These are phyloP conservation scores for Melanotaenia duboulayi DNA, from an alignment of 2,113 vertebrate species.

Conservation along the genomic window DNA sequence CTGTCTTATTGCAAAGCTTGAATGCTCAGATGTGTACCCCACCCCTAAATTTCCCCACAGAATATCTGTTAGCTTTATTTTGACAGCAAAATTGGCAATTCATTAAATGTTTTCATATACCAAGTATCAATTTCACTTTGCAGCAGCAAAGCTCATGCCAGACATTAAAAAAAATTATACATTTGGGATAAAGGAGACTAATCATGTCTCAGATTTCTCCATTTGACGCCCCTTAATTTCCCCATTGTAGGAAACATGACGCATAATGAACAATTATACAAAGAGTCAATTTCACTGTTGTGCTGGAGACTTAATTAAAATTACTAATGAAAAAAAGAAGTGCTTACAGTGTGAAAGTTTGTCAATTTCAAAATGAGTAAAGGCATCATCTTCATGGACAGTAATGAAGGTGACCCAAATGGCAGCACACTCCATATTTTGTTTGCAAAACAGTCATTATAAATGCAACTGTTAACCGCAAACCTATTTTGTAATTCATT, in stretches of 20 bases:
- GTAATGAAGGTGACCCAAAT: conserved; percentile 81
- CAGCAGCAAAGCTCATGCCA: conserved; percentile 73
- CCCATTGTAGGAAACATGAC: conserved; percentile 84
- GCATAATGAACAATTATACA: conserved; percentile 88
- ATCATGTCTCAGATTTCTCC: conserved; percentile 84
- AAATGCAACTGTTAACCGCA: conserved; percentile 62
- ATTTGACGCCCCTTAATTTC: conserved; percentile 85
- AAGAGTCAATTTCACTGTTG: conserved; percentile 85
- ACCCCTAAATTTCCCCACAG: conserved; percentile 72
- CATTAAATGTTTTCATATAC: conserved; percentile 81
- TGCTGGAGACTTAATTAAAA: conserved; percentile 86
- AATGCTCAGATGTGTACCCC: conserved; percentile 45
- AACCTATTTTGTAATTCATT: conserved; percentile 43
- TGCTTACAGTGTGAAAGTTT: conserved; percentile 76
- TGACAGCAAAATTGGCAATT: conserved; percentile 82
- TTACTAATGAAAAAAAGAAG: conserved; percentile 84
- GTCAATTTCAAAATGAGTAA: conserved; percentile 79
- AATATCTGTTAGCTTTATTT: conserved; percentile 79
- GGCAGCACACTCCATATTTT: conserved; percentile 62
- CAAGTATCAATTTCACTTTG: conserved; percentile 81
- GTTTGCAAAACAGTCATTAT: conserved; percentile 75
- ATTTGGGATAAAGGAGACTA: conserved; percentile 84
- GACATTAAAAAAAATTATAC: conserved; percentile 84
- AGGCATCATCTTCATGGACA: conserved; percentile 71
- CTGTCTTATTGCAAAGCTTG: conserved; percentile 27